phyloP scores from a whole-genome alignment of 2,888 invertebrate genomes.

The Trissonchulus sp. region DNA sequence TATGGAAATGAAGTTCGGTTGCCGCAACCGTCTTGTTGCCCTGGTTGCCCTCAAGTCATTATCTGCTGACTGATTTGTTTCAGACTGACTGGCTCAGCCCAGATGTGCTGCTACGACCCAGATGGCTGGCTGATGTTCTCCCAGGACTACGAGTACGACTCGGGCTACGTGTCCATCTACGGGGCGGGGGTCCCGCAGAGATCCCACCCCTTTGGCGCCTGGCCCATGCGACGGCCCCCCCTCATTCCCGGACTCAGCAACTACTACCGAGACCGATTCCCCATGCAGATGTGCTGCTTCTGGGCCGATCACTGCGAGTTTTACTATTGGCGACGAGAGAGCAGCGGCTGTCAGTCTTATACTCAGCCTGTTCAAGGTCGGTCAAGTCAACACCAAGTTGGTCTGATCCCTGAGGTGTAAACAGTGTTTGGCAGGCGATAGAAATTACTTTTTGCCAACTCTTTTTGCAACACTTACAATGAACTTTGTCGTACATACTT shows the following conservation, averaged over 20 bases:
- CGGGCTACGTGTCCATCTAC: conserved; percentile 59
- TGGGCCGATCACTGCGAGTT: conserved; percentile 92
- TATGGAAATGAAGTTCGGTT: no score
- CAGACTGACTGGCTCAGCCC: conserved; percentile 60
- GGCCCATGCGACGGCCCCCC: conserved; percentile 36
- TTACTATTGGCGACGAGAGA: conserved; percentile 78
- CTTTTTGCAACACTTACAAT: no score
- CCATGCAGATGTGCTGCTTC: conserved; percentile 83
- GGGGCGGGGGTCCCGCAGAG: conserved; percentile 81
- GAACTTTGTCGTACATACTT: no score
- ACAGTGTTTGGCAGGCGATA: no score
- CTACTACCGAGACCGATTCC: conserved; percentile 89
- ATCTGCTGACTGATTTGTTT: no score
- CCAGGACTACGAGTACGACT: conserved; percentile 70
- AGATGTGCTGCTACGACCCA: conserved; percentile 92
- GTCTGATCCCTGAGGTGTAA: no score
- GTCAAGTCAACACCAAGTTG: conserved; percentile 34
- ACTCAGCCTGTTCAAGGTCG: conserved; percentile 74
- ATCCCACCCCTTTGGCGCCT: conserved; percentile 41
- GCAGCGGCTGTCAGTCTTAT: conserved; percentile 90
- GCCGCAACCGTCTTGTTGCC: no score
- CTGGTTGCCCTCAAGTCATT: no score
- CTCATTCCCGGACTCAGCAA: conserved; percentile 80
- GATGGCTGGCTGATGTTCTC: conserved; percentile 82
- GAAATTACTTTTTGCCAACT: no score